Evolutionary conservation across 2,888 invertebrate species (phyloP), one percentile per base, ranked within the genome.

Genomic region (Lithophane leautieri): DNA sequence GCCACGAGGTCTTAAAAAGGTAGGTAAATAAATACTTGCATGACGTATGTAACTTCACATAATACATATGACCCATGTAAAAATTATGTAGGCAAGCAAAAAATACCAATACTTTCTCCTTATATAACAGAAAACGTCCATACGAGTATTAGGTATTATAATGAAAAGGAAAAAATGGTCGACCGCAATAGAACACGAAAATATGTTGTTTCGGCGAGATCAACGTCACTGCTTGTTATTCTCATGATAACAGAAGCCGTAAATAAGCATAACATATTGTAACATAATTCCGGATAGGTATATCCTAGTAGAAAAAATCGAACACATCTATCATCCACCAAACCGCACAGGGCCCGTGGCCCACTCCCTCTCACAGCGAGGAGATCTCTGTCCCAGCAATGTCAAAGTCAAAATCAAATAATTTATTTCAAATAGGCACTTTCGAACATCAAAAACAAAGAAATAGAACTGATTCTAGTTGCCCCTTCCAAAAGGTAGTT

Each of bases 201-300:
- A 28, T 16, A 63, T 52, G 11, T 42, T 70, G 19, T 69, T 42
- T 16, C 7, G 22, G 34, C 2, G 4, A 40, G 16, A 19, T 54
- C 12, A 54, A 71, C 71, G 40, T 28, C 42, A 71, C 11, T n/a
- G 16, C 34, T 54, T 28, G 69, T 44, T 67, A 34, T 34, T 40
- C 11, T 40, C 1, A 40, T 54, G n/a, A 11, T n/a, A 52, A n/a
- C 16, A 34, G 7, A 22, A 65, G 12, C 19, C 47, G 28, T 22
- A 7, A 22, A 47, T 28, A 25, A 28, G 12, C 19, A 2, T 28
- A 3, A 28, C 16, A 16, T 16, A n/a, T n/a, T 4, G 34, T 62
- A 8, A 22, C 12, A 22, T 25, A 44, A 44, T 44, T 44, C 6
- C 19, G 6, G 7, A 63, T n/a, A n/a, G 42, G 9, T 62, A 22